Evolutionary conservation across 2,797 vertebrate genomes (phyloP).

Genomic region (Pseudocheirus occidentalis): DNA sequence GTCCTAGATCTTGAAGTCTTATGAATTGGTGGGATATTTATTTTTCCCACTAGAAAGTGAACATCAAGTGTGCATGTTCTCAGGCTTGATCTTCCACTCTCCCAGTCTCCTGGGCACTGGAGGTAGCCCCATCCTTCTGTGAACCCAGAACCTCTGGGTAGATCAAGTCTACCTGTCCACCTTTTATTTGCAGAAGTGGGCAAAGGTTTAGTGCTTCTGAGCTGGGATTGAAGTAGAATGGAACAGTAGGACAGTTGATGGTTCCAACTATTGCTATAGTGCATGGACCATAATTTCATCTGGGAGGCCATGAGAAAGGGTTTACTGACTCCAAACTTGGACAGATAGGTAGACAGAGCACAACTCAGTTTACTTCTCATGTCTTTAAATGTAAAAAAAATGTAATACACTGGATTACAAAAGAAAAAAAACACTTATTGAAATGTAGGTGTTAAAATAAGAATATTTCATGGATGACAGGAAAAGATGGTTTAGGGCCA

Average conservation of each 20-base stretch:
- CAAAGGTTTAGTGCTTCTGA: neutral
- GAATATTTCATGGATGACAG: neutral
- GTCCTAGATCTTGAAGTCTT: neutral
- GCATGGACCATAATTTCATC: neutral
- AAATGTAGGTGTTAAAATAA: neutral
- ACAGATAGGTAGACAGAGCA: neutral
- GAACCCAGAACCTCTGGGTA: neutral
- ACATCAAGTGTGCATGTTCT: neutral
- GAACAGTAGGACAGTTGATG: neutral
- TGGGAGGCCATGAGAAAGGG: neutral
- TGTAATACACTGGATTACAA: neutral
- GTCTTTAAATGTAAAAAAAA: neutral
- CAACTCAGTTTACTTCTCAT: neutral
- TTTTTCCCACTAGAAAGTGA: neutral
- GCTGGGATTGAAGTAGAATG: neutral
- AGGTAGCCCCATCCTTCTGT: neutral
- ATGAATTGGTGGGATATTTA: neutral
- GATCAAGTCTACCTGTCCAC: neutral
- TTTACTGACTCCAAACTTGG: neutral
- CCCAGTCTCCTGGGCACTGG: neutral
- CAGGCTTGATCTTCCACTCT: neutral
- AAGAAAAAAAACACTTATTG: neutral
- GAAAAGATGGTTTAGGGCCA: neutral
- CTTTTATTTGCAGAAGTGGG: neutral
- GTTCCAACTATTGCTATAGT: neutral